Percentiles rank a stretch among this genome's conserved stretches.
These are phyloP conservation scores for Rhopilema esculentum DNA, from an alignment of 30 jellyfish, hydroid and myxozoan genomes.

Conservation along the genomic window DNA sequence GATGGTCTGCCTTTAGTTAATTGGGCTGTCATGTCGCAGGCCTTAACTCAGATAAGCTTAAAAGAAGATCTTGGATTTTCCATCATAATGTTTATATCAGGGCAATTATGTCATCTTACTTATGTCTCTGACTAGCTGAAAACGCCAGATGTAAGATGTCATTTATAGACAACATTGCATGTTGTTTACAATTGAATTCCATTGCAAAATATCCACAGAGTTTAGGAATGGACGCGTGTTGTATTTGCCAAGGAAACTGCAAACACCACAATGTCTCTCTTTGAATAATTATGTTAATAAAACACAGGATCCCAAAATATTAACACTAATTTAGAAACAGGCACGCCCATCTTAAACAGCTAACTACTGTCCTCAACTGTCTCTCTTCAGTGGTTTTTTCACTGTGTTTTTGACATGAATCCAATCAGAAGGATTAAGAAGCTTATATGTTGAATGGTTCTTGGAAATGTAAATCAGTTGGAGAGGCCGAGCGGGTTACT, in stretches of 20 bases:
- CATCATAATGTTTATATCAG: slow-evolving; percentile 28
- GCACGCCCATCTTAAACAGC: not conserved
- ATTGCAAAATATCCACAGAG: no score
- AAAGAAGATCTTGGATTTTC: slow-evolving; percentile 16
- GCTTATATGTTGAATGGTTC: not conserved
- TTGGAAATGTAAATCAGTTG: not conserved
- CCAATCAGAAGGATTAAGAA: not conserved
- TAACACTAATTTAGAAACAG: not conserved
- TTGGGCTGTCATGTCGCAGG: slow-evolving; percentile 19
- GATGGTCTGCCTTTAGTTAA: slow-evolving; percentile 14
- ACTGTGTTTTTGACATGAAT: not conserved
- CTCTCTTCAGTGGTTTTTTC: not conserved
- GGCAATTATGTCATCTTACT: not conserved
- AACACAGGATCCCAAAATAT: not conserved
- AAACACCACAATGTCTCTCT: not conserved
- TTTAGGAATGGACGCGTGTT: no score
- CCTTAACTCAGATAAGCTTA: slow-evolving; percentile 9
- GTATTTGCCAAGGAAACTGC: not conserved
- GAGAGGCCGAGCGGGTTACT: not conserved
- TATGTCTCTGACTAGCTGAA: not conserved
- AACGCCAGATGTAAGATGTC: not conserved
- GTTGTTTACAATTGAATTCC: not conserved
- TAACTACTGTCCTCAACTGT: not conserved
- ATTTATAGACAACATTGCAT: not conserved
- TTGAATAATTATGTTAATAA: not conserved